Percentiles rank a stretch among this genome's conserved stretches.
Evolutionary conservation across 2,113 vertebrate species (phyloP).

Genomic region (Anthoscopus minutus): DNA sequence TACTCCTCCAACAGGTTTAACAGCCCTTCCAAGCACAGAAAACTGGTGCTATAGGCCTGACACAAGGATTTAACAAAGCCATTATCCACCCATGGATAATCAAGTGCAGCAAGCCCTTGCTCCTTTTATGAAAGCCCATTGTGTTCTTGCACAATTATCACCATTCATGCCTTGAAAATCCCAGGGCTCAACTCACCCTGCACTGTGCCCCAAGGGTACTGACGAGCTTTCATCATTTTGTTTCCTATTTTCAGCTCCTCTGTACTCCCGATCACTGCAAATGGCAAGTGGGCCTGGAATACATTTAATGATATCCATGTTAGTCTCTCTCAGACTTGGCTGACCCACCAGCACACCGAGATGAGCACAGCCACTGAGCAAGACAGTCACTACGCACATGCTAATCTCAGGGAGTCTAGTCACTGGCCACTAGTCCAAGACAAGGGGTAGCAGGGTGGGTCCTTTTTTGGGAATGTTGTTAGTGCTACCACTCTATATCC

Average conservation of each 20-base stretch:
- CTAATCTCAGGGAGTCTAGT: constrained; percentile 23
- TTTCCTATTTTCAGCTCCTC: constrained; percentile 98
- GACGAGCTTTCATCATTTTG: constrained; percentile 97
- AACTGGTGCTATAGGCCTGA: not conserved
- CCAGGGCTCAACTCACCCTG: constrained; percentile 78
- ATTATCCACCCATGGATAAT: not conserved
- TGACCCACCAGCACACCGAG: not conserved
- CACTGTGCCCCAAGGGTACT: constrained; percentile 97
- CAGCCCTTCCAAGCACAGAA: not conserved
- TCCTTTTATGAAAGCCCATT: not conserved
- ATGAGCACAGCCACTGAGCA: not conserved
- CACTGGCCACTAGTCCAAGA: constrained; percentile 28
- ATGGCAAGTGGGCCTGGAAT: constrained; percentile 91
- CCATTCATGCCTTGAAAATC: not conserved
- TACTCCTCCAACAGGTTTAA: not conserved
- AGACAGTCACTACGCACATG: not conserved
- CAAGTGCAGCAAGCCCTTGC: not conserved
- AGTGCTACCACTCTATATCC: constrained; percentile 5
- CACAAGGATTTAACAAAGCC: not conserved
- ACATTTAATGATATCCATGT: not conserved
- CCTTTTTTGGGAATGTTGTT: constrained; percentile 24
- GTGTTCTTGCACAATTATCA: not conserved
- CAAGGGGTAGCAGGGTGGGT: constrained; percentile 5
- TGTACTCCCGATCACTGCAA: constrained; percentile 95
- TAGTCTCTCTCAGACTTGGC: not conserved